Base-by-base conservation (phyloP, 64 coral and sea anemone species). In the Montipora capricornis region DNA sequence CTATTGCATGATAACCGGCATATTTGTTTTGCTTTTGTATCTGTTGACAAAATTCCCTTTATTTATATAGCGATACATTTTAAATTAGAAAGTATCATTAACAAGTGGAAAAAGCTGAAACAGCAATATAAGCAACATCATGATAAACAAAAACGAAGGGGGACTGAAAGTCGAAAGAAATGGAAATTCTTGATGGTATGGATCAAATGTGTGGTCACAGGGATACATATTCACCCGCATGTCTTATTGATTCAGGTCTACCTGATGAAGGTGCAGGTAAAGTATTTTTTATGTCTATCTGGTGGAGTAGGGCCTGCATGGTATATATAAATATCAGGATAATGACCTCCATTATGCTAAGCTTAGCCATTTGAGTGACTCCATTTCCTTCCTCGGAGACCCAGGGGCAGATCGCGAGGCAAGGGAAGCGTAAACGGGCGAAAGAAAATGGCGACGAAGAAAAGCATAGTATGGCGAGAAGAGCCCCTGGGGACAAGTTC, bases 181-280 rank as follows among this genome's bases (percentile, higher is more conserved):
- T 90, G 88, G 88, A 90, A 83, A 60, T 91, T 91, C 49, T 91
- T 91, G 89, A 91, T 91, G 64, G 1, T 7, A 91, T 83, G 89
- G 79, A 91, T 91, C 46, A 91, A 91, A 71, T 83, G 73, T 91
- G 89, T 91, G 89, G 79, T 73, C 89, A 91, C 47, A 91, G 79
- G 67, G 89, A 91, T 58, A 91, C 89, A 46, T 82, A 20, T 76
- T 91, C 66, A 44, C 78, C 79, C 20, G 66, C 79, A 68, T 90
- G 89, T 80, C 89, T 90, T 81, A 47, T 80, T 90, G 74, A 81
- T 91, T 82, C 79, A 82, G 50, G 68, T 91, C 44, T 81, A 78
- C 13, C 46, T 73, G 69, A 52, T 49, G 47, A 78, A 51, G 69
- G 16, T 78, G 16, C 47, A 78, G 76, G 76, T 78, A 52, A 17